A percentile compares a stretch with the other conserved stretches of the same genome.
Evolutionary conservation across 2,113 vertebrate species (phyloP).

Genomic region (Pteruthius melanotis): DNA sequence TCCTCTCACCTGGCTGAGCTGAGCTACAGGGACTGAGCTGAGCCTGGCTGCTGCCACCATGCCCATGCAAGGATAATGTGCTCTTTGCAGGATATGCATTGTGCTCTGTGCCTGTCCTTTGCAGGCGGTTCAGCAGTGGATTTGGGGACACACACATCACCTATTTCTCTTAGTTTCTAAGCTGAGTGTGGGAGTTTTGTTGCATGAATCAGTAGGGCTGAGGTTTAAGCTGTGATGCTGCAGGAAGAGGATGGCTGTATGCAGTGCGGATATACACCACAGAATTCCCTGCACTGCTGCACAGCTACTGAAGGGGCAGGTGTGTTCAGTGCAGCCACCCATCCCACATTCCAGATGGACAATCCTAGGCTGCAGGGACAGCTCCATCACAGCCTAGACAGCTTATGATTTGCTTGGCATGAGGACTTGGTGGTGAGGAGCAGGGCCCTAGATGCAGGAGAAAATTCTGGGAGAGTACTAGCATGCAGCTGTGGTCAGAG

Average conservation of each 20-base stretch:
- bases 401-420: background rate
- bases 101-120: background rate
- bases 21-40: background rate
- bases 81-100: background rate
- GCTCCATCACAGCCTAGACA: background rate
- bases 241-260: background rate
- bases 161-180: background rate
- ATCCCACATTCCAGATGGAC: background rate
- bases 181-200: background rate
- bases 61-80: fast-evolving
- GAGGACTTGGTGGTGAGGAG: background rate
- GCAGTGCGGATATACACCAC: background rate
- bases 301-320: background rate
- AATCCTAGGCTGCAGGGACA: background rate
- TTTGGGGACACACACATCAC: background rate
- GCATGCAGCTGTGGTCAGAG: background rate
- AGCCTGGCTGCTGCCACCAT: background rate
- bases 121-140: background rate
- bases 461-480: background rate
- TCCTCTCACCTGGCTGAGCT: background rate
- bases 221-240: background rate
- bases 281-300: background rate
- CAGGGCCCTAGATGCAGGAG: background rate
- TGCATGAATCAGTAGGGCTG: background rate
- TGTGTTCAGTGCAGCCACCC: background rate